Percentiles rank a stretch among this genome's conserved stretches.
Evolutionary conservation across 2,113 vertebrate genomes (phyloP).

Genomic region (Vulpes vulpes): DNA sequence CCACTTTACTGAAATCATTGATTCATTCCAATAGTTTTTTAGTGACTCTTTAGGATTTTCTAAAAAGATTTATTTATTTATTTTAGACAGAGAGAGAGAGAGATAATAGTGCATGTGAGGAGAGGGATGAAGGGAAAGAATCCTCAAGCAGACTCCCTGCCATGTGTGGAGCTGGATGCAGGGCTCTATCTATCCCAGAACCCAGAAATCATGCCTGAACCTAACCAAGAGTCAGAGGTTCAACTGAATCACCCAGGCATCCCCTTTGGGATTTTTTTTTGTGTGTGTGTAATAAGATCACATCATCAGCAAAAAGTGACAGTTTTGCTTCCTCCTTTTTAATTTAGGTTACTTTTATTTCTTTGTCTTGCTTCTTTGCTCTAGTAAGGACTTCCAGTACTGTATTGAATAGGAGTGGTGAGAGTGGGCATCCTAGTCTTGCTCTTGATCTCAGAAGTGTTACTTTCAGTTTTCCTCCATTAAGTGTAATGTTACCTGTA

Average conservation of each 20-base stretch:
- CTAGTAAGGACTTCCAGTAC: background rate
- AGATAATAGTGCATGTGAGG: background rate
- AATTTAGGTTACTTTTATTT: background rate
- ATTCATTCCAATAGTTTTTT: background rate
- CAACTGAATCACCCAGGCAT: background rate
- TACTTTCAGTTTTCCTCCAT: background rate
- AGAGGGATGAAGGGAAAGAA: background rate
- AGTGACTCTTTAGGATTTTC: background rate
- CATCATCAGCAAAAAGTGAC: background rate
- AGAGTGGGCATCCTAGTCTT: background rate
- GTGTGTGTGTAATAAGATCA: background rate
- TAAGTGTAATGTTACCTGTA: background rate
- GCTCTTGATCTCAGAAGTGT: background rate
- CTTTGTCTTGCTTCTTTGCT: background rate
- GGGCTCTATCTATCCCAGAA: background rate
- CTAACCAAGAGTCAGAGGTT: background rate
- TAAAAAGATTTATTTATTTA: background rate
- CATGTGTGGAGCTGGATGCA: background rate
- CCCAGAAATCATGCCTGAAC: background rate
- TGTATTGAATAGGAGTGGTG: background rate
- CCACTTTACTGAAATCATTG: background rate
- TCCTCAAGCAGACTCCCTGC: background rate
- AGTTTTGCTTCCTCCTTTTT: background rate
- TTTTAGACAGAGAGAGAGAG: background rate
- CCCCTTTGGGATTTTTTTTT: background rate